Evolutionary conservation across 1,140 invertebrate genomes (phyloP).

Genomic region (Temnothorax nylanderi): DNA sequence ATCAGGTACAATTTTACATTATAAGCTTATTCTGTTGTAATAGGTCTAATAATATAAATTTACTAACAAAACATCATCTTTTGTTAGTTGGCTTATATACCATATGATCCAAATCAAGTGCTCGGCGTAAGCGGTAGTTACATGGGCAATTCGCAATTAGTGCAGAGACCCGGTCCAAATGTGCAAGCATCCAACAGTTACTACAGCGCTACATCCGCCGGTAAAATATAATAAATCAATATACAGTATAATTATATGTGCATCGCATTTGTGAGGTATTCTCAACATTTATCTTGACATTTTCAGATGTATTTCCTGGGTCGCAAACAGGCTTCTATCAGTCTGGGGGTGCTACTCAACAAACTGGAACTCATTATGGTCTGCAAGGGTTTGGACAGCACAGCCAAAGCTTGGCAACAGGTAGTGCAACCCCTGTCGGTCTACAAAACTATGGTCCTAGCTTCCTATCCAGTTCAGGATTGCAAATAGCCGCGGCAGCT

Average conservation of each 20-base stretch:
- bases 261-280: background rate
- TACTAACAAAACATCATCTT: conserved; percentile 26
- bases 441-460: conserved; percentile 88
- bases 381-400: conserved; percentile 85
- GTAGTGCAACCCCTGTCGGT: conserved; percentile 85
- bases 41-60: background rate
- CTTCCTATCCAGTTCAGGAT: conserved; percentile 86
- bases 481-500: conserved; percentile 85
- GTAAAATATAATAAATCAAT: conserved; percentile 73
- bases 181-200: conserved; percentile 87
- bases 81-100: conserved; percentile 84
- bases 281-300: background rate
- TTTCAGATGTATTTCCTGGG: conserved; percentile 83
- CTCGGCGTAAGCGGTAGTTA: conserved; percentile 86
- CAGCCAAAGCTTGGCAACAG: conserved; percentile 83
- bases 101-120: conserved; percentile 86
- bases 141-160: conserved; percentile 87
- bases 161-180: conserved; percentile 86
- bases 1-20: conserved; percentile 80
- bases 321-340: conserved; percentile 86
- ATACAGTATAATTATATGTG: background rate
- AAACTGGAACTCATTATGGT: conserved; percentile 85
- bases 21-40: background rate
- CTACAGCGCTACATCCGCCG: conserved; percentile 86
- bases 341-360: conserved; percentile 85